Conservation (phyloP, 1,140 invertebrate genomes). For the Bombus huntii region DNA sequence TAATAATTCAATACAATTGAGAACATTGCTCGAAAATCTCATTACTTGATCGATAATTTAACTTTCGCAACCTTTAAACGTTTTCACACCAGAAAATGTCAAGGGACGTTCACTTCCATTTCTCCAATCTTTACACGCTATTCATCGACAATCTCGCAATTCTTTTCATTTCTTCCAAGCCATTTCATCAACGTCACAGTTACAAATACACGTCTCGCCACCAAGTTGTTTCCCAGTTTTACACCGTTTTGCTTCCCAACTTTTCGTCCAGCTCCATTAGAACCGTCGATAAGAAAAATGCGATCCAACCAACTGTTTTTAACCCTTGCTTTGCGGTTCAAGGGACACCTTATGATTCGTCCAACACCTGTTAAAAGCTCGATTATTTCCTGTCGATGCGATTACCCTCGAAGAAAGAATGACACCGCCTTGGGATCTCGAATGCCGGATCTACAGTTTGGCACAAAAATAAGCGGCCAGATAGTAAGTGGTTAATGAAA, state of each 20-base stretch:
- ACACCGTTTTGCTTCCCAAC: neutral
- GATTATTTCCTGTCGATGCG: no score
- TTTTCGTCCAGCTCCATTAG: neutral
- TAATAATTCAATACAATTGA: neutral
- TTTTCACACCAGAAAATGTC: neutral
- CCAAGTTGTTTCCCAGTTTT: neutral
- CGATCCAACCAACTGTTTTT: neutral
- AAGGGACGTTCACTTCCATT: neutral
- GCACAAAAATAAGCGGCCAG: no score
- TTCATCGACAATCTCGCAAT: neutral
- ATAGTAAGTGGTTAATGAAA: no score
- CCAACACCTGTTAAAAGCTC: no score
- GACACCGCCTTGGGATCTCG: neutral
- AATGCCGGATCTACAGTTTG: neutral
- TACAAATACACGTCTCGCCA: neutral
- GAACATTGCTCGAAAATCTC: neutral
- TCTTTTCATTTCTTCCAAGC: neutral
- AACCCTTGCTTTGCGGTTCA: neutral
- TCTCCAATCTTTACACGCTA: neutral
- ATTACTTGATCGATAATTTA: neutral
- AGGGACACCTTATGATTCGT: neutral
- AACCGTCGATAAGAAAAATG: neutral
- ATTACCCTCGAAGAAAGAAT: neutral
- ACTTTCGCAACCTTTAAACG: neutral
- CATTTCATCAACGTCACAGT: neutral